Evolutionary conservation across 2,888 invertebrate genomes (phyloP).

Genomic region (Macaria notata): DNA sequence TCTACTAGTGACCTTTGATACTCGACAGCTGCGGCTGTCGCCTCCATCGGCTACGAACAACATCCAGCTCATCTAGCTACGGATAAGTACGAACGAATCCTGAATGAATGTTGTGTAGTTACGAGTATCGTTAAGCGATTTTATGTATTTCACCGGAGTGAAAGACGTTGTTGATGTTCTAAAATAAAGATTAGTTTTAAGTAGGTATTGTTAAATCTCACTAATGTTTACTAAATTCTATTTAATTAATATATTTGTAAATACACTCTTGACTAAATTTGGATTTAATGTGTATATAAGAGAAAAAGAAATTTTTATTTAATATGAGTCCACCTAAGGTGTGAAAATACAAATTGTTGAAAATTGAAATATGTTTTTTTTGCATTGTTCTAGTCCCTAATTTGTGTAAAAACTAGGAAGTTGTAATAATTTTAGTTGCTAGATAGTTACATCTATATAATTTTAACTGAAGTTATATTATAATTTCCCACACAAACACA

Average conservation of each 20-base stretch:
- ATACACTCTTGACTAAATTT: conserved; percentile 81
- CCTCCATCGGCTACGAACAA: conserved; percentile 2
- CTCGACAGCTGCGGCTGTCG: conserved; percentile 42
- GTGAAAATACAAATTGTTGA: conserved; percentile 80
- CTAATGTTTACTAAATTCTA: conserved; percentile 83
- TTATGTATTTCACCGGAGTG: conserved; percentile 72
- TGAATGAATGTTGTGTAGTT: conserved; percentile 63
- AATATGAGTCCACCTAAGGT: conserved; percentile 79
- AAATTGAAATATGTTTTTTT: conserved; percentile 61
- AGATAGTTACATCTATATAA: too few relatives aligned
- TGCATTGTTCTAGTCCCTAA: conserved; percentile 20
- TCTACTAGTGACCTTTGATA: conserved; percentile 59
- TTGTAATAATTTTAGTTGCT: too few relatives aligned
- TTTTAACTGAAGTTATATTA: too few relatives aligned
- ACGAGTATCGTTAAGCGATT: conserved; percentile 64
- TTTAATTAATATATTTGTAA: conserved; percentile 83
- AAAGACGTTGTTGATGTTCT: conserved; percentile 81
- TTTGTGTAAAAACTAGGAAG: too few relatives aligned
- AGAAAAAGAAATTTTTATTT: conserved; percentile 77
- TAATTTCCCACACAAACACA: too few relatives aligned
- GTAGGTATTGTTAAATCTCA: conserved; percentile 81
- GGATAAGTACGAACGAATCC: conserved; percentile 47
- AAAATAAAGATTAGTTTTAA: conserved; percentile 68
- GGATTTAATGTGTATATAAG: conserved; percentile 82
- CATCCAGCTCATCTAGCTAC: too few relatives aligned